A percentile compares a stretch with the other conserved stretches of the same genome.
Conservation (phyloP, 1,140 invertebrate genomes). For the Halesus radiatus region DNA sequence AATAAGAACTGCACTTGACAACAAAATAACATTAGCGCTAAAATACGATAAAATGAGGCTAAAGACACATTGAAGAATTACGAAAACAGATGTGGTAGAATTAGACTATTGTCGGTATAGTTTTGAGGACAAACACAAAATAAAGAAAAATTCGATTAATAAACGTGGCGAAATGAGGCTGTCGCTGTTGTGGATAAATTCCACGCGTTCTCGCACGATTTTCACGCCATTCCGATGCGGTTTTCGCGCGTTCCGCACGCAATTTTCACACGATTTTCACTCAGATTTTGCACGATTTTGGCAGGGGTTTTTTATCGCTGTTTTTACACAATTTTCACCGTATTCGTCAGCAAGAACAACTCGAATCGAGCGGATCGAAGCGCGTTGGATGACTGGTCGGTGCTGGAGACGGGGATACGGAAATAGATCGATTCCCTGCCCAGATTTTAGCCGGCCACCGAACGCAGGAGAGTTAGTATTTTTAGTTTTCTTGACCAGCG, state of each 20-base stretch:
- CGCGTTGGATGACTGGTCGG: constrained; percentile 4
- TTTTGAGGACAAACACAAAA: not conserved
- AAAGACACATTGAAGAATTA: not conserved
- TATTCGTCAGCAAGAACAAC: not conserved
- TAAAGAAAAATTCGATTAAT: not conserved
- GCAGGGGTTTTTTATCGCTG: not conserved
- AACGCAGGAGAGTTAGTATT: not conserved
- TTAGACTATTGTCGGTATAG: not conserved
- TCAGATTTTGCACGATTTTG: not conserved
- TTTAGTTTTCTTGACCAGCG: not conserved
- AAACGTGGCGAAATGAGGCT: not conserved
- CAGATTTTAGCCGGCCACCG: constrained; percentile 2
- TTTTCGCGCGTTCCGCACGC: not conserved
- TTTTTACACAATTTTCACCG: no score
- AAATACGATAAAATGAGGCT: no score
- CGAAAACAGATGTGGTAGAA: not conserved
- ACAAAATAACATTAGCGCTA: no score
- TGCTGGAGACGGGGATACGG: not conserved
- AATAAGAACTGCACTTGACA: no score
- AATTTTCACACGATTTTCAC: not conserved
- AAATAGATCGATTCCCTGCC: not conserved
- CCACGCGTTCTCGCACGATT: no score
- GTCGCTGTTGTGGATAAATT: not conserved
- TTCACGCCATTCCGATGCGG: not conserved
- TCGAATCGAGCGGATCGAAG: not conserved